Evolutionary conservation across 1,140 invertebrate species (phyloP).

Genomic region (Hirudo medicinalis): DNA sequence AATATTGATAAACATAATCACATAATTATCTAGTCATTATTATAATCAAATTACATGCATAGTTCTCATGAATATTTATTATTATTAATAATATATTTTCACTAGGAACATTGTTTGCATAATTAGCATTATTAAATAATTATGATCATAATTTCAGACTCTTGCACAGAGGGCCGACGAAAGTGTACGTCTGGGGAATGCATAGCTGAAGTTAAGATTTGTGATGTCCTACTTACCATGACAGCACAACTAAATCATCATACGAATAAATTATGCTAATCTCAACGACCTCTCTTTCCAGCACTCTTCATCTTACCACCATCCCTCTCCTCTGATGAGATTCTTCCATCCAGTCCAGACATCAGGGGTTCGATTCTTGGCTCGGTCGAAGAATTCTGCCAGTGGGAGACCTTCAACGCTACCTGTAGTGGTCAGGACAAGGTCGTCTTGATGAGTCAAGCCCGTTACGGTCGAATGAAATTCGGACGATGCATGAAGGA

Average conservation of each 20-base stretch:
- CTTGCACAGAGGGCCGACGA: not conserved
- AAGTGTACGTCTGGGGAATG: not conserved
- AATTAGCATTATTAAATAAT: not conserved
- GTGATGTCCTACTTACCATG: no score
- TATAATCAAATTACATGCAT: no score
- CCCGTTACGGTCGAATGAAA: conserved; percentile 21
- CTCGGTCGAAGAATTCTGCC: conserved; percentile 19
- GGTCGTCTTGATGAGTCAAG: conserved; percentile 19
- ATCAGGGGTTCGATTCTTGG: no score
- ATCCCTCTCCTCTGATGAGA: no score
- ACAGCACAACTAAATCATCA: no score
- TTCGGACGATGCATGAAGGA: conserved; percentile 14
- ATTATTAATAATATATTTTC: not conserved
- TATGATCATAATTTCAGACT: no score
- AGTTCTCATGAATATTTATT: no score
- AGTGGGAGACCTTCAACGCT: conserved; percentile 19
- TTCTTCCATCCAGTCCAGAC: no score
- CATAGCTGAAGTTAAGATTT: not conserved
- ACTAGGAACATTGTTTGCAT: no score
- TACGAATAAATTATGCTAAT: no score
- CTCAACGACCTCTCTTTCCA: no score
- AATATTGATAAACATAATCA: not conserved
- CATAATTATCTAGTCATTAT: not conserved
- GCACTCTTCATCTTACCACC: no score
- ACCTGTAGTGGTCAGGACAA: conserved; percentile 16